These are phyloP conservation scores for Poecile atricapillus DNA, from an alignment of 2,113 vertebrate genomes.

Conservation along the genomic window DNA sequence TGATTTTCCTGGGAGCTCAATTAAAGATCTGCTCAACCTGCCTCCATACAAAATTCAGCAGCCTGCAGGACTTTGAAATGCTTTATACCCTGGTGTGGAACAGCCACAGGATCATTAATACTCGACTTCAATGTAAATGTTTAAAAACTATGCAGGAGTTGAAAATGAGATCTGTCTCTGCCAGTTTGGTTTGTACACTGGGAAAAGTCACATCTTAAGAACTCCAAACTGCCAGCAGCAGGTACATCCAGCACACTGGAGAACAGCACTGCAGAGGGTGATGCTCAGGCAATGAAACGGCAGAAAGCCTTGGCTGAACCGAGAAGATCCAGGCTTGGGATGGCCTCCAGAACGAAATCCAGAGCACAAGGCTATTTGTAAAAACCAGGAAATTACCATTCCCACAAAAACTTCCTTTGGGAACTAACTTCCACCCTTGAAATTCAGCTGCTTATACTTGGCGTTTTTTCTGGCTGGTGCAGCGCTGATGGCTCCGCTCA, in stretches of 20 bases:
- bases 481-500: neutral
- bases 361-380: neutral
- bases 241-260: accelerated
- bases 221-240: neutral
- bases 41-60: constrained; percentile 51
- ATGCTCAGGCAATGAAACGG: neutral
- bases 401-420: neutral
- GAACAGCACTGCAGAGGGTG: neutral
- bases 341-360: neutral
- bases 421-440: neutral
- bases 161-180: neutral
- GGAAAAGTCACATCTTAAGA: neutral
- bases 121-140: neutral
- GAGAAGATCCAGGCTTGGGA: neutral
- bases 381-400: neutral
- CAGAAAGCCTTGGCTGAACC: neutral
- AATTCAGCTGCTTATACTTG: neutral
- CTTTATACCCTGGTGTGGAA: neutral
- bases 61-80: constrained; percentile 42
- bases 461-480: neutral
- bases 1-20: constrained; percentile 30
- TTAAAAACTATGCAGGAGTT: neutral
- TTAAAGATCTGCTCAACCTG: constrained; percentile 24
- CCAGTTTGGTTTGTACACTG: neutral
- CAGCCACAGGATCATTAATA: constrained; percentile 19